These are phyloP conservation scores for Bradysia coprophila DNA, from an alignment of 1,140 invertebrate species.

Conservation along the genomic window DNA sequence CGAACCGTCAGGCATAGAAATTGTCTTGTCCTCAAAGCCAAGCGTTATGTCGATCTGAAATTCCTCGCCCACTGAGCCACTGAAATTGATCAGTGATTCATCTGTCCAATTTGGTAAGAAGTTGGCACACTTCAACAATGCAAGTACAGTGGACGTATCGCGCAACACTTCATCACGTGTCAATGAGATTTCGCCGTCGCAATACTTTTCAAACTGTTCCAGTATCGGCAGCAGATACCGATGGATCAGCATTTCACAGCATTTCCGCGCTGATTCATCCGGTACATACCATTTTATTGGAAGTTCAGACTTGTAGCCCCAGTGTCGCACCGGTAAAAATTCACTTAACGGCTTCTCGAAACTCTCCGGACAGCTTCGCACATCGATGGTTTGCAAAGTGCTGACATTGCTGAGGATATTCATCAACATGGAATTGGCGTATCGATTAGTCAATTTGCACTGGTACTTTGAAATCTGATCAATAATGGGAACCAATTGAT, in stretches of 20 bases:
- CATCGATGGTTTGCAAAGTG: conserved; percentile 38
- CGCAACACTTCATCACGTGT: conserved; percentile 22
- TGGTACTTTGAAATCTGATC: conserved; percentile 40
- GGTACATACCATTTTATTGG: conserved; percentile 64
- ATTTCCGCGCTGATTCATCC: conserved; percentile 41
- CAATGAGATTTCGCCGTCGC: conserved; percentile 18
- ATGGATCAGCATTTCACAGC: conserved; percentile 40
- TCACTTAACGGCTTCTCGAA: conserved; percentile 43
- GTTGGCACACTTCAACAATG: conserved; percentile 31
- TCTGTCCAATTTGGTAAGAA: conserved; percentile 38
- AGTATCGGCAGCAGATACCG: conserved; percentile 40
- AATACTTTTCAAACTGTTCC: conserved; percentile 29
- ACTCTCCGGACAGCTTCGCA: conserved; percentile 35
- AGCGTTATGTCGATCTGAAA: conserved; percentile 13
- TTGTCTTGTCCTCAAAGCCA: conserved; percentile 17
- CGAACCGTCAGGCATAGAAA: conserved; percentile 38
- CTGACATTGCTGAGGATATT: conserved; percentile 20
- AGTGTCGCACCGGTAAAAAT: conserved; percentile 63
- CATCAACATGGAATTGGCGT: conserved; percentile 28
- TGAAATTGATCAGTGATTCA: conserved; percentile 14
- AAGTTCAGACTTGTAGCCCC: conserved; percentile 41
- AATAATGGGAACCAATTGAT: conserved; percentile 36
- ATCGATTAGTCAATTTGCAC: conserved; percentile 35
- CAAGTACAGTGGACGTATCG: conserved; percentile 24
- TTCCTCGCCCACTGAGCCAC: background rate